Base-by-base conservation (phyloP, 2,113 vertebrate species). In the Tenebrosternarchus preto region DNA sequence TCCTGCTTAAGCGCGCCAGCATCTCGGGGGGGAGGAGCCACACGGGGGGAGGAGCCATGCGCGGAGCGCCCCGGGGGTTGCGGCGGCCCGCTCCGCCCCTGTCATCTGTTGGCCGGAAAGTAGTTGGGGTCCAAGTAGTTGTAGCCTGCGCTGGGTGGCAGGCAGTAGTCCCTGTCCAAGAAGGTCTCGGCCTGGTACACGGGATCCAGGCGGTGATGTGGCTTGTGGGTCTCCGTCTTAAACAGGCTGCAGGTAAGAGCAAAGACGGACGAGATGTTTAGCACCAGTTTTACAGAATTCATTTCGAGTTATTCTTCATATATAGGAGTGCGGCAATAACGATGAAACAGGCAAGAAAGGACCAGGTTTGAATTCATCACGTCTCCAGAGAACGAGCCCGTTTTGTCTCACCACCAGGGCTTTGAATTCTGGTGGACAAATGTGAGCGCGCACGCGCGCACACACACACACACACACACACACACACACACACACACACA, bases 61-160 rank as follows among this genome's bases (percentile, higher is more conserved):
- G 87, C 87, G 89, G 91, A 90, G 88, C 84, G 88, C 86, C 89
- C 90, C 87, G 89, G 88, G 82, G 88, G 88, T 85, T 76, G 82
- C 67, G 73, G 88, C 85, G 85, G 87, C 87, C 87, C 88, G 86
- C 87, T 87, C 76, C 71, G 87, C 83, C 89, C 94, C 95, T 95
- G 96, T 99, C 97, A 99, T 99, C 98, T 99, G 92, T 99, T 99
- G 85, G 98, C 98, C 83, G 98, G 97, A 92, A 96, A 99, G 95
- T 99, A 99, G 94, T 99, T 99, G 83, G 98, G 98, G 93, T 99
- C 98, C 94, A 99, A 94, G 90, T 99, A 99, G 94, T 97, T 99
- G 93, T 99, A 98, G 92, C 95, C 96, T 77, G 95, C 89, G 92
- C 91, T 94, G 90, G 96, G 96, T 3, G 96, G 95, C 94, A 99